These are phyloP conservation scores for Copidosoma floridanum DNA, from an alignment of 1,140 invertebrate genomes.

Conservation along the genomic window DNA sequence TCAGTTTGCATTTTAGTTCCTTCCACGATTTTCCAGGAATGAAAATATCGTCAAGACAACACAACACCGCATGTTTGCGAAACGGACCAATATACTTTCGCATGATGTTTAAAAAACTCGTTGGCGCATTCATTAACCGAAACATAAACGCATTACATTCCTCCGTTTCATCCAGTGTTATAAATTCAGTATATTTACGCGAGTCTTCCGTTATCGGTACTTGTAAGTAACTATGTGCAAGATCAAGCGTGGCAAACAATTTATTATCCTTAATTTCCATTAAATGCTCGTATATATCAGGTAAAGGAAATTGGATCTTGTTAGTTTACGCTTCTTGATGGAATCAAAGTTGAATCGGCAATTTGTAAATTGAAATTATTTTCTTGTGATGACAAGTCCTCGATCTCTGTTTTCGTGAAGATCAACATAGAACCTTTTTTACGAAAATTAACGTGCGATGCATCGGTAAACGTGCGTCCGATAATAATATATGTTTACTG, in stretches of 20 bases:
- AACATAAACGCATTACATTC: conserved; percentile 21
- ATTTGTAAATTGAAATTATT: too few relatives aligned
- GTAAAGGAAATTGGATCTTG: conserved; percentile 18
- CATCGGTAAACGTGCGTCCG: neutral
- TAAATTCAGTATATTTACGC: conserved; percentile 19
- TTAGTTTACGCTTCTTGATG: conserved; percentile 14
- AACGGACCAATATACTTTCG: conserved; percentile 9
- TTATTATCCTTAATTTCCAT: neutral
- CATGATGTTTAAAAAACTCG: conserved; percentile 26
- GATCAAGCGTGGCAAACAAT: conserved; percentile 21
- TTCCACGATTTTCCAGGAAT: conserved; percentile 12
- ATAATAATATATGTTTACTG: neutral
- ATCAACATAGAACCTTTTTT: neutral
- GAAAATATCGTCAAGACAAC: conserved; percentile 27
- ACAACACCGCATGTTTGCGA: conserved; percentile 14
- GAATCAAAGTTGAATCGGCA: too few relatives aligned
- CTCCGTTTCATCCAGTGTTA: conserved; percentile 25
- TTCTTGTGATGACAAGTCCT: too few relatives aligned
- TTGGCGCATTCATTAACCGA: conserved; percentile 26
- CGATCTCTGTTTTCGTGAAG: too few relatives aligned
- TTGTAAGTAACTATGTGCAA: conserved; percentile 28
- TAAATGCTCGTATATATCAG: conserved; percentile 22
- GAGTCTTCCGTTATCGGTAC: conserved; percentile 19
- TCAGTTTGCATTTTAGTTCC: conserved; percentile 6
- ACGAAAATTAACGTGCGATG: neutral